phyloP scores from a whole-genome alignment of 1,140 invertebrate species.

The Arion vulgaris region DNA sequence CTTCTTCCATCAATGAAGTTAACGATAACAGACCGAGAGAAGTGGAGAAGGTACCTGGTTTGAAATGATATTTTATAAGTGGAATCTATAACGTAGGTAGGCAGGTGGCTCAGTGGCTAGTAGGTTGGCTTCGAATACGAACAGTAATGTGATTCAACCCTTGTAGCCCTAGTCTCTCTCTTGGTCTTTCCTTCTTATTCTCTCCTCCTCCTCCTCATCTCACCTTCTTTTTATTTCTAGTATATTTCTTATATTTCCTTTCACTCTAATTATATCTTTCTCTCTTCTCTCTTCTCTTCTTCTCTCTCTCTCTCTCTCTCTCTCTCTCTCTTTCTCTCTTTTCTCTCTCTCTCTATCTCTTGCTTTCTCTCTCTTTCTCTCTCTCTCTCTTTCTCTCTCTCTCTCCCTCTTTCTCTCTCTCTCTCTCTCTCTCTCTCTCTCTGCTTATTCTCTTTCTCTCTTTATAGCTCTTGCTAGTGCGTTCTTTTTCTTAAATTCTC shows the following conservation, averaged over 20 bases:
- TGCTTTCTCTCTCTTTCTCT: constrained; percentile 2
- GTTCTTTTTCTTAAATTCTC: not conserved
- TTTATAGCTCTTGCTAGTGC: constrained; percentile 7
- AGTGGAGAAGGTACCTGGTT: too few species aligned
- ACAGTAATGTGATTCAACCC: too few species aligned
- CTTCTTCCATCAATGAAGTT: too few species aligned
- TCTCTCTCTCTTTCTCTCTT: not conserved
- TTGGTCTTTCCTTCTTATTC: not conserved
- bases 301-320: not conserved
- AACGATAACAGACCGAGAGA: too few species aligned
- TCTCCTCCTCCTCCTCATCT: not conserved
- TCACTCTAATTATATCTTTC: not conserved
- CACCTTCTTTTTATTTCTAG: constrained; percentile 1
- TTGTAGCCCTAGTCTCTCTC: not conserved
- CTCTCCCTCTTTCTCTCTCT: not conserved
- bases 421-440: not conserved
- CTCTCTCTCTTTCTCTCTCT: not conserved
- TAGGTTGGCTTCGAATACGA: too few species aligned
- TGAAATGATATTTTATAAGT: too few species aligned
- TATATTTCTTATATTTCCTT: not conserved
- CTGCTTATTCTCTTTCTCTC: not conserved
- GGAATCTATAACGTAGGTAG: too few species aligned
- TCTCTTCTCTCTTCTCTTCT: not conserved
- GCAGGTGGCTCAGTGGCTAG: too few species aligned
- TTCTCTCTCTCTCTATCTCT: not conserved